These are phyloP conservation scores for Xestia rhomboidea DNA, from an alignment of 2,888 invertebrate species.

Conservation along the genomic window DNA sequence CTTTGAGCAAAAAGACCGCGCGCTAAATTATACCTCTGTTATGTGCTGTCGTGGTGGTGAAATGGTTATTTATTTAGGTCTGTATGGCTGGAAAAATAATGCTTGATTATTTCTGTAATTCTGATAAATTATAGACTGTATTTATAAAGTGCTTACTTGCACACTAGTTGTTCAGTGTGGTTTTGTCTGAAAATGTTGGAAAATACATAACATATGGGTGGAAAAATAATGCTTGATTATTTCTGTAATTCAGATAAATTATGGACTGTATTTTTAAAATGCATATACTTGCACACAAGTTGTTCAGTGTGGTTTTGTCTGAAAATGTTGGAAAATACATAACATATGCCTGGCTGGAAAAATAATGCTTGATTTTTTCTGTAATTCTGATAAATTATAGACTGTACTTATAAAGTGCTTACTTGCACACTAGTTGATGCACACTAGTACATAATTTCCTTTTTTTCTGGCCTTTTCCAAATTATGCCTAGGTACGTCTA, in stretches of 20 bases:
- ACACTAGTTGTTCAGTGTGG: neutral
- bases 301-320: no score
- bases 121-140: neutral
- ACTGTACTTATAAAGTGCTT: neutral
- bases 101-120: neutral
- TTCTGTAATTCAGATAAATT: no score
- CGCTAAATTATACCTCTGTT: slow-evolving; percentile 67
- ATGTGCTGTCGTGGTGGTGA: slow-evolving; percentile 38
- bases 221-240: no score
- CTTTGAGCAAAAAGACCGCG: slow-evolving; percentile 62
- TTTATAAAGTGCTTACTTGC: slow-evolving; percentile 12
- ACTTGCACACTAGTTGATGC: slow-evolving; percentile 11
- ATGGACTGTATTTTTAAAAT: no score
- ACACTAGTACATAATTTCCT: no score
- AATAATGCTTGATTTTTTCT: neutral
- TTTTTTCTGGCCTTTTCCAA: neutral
- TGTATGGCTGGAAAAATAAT: neutral
- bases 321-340: no score
- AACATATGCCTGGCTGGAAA: no score
- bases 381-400: neutral
- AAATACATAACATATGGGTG: no score
- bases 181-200: neutral
- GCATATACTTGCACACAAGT: no score
- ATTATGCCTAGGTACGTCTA: neutral
- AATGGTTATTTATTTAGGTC: slow-evolving; percentile 40